Evolutionary conservation across 2,888 invertebrate species (phyloP).

Genomic region (Mallateleia sp.): DNA sequence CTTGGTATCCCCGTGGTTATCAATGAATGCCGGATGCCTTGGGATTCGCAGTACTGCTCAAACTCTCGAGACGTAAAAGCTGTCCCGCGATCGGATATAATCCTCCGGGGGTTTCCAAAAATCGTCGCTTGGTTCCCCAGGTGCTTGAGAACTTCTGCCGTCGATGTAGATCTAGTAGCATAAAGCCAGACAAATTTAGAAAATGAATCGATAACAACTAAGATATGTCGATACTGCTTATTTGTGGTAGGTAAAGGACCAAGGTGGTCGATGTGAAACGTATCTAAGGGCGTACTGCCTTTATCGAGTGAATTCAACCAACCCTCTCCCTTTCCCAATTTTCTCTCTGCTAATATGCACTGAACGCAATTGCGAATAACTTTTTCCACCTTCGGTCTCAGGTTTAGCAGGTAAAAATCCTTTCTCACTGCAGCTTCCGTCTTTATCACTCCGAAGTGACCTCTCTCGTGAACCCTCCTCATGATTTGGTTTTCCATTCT

Average conservation of each 20-base stretch:
- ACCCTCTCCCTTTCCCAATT: not conserved
- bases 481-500: not conserved
- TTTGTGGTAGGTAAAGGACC: slow-evolving; percentile 5
- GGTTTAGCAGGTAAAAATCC: slow-evolving; percentile 4
- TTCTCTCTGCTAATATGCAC: slow-evolving; percentile 5
- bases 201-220: slow-evolving; percentile 7
- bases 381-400: not conserved
- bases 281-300: slow-evolving; percentile 12
- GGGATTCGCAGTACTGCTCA: not conserved
- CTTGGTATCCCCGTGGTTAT: too few species aligned
- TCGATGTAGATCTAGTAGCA: not conserved
- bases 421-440: not conserved
- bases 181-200: slow-evolving; percentile 15
- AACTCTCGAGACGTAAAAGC: slow-evolving; percentile 12
- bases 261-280: slow-evolving; percentile 1
- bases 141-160: slow-evolving; percentile 10
- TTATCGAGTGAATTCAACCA: not conserved
- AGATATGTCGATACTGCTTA: not conserved
- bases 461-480: not conserved
- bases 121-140: not conserved
- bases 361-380: not conserved
- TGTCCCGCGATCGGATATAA: slow-evolving; percentile 12
- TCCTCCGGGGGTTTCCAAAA: slow-evolving; percentile 8
- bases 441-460: not conserved
- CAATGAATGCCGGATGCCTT: slow-evolving; percentile 22